A percentile compares a stretch with the other conserved stretches of the same genome.
Evolutionary conservation across 2,888 invertebrate species (phyloP).

Genomic region (Dendrolimus pini): DNA sequence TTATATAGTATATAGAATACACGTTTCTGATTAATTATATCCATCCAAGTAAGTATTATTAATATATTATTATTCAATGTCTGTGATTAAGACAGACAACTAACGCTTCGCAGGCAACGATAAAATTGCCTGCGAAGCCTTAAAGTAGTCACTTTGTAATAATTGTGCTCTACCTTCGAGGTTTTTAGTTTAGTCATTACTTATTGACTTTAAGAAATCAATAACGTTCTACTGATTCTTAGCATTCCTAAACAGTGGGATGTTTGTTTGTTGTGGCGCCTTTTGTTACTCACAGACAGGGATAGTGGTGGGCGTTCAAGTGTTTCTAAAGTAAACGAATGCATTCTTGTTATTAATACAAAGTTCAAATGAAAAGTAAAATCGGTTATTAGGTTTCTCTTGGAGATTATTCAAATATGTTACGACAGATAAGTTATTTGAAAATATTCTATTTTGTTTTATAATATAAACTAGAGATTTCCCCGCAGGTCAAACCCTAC

Average conservation of each 20-base stretch:
- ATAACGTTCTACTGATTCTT: conserved; percentile 20
- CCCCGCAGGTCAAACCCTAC: too few relatives aligned
- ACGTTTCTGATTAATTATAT: too few relatives aligned
- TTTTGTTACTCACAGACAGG: conserved; percentile 27
- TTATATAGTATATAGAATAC: too few relatives aligned
- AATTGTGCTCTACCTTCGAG: too few relatives aligned
- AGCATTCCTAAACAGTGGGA: conserved; percentile 30
- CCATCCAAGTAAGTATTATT: too few relatives aligned
- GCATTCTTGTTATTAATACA: conserved; percentile 25
- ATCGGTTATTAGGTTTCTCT: background rate
- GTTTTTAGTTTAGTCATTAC: too few relatives aligned
- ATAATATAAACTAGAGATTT: background rate
- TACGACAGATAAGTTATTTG: background rate
- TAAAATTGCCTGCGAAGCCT: too few relatives aligned
- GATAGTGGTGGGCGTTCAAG: conserved; percentile 25
- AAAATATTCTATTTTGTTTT: conserved; percentile 2
- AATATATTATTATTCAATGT: too few relatives aligned
- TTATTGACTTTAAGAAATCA: too few relatives aligned
- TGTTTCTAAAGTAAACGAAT: conserved; percentile 28
- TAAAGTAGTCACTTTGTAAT: too few relatives aligned
- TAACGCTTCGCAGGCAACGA: too few relatives aligned
- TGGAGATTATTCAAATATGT: background rate
- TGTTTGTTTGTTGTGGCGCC: conserved; percentile 30
- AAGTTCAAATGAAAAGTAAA: conserved; percentile 13
- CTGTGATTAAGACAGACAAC: too few relatives aligned